Base-by-base conservation (phyloP, 2,888 invertebrate species). In the Zaprionus obscuricornis region DNA sequence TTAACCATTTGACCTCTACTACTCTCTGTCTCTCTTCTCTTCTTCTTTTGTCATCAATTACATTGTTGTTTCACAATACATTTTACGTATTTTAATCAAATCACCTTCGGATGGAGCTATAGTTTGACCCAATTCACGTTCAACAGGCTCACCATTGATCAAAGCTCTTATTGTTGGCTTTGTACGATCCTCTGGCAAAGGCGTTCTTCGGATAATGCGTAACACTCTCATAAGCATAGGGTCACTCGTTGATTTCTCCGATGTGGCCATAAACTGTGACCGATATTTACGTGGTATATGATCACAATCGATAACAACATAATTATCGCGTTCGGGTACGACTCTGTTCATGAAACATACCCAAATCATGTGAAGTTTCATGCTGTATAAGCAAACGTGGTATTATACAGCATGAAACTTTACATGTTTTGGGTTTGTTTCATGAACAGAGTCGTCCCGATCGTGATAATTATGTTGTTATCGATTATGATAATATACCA, bases 391-490 rank as follows among this genome's bases (percentile, higher is more conserved):
- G 57, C 4, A 60, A 74, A 45, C 73, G 66, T 1, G 90, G 88
- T 5, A 81, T 88, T 0, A 84, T 89, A 5, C 89, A 90, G 55
- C 90, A 90, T 52, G 90, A 90, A 62, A 77, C 89, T 0, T 59
- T 90, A n/a, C 90, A 90, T 51, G 85, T 88, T 1, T 56, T 90
- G 37, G 90, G 90, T 0, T 74, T 90, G 5, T 86, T 84, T 34
- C 90, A 90, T 45, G 90, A 90, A 50, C 90, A 90, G 66, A 86
- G 87, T 49, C 87, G 90, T 2, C 85, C 85, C 2, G 90, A 90
- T 74, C 84, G 90, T 0, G 86, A 90, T 49, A 66, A 88, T 1
- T 84, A 86, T 54, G 87, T 90, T n/a, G 64, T 77, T 1, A 79
- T 90, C 4, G 74, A 88, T 0, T 90, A 89, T 68, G 79, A 84